Evolutionary conservation across 1,140 invertebrate species (phyloP), one percentile per base, ranked within the genome.

Genomic region (Sycobia sp.): DNA sequence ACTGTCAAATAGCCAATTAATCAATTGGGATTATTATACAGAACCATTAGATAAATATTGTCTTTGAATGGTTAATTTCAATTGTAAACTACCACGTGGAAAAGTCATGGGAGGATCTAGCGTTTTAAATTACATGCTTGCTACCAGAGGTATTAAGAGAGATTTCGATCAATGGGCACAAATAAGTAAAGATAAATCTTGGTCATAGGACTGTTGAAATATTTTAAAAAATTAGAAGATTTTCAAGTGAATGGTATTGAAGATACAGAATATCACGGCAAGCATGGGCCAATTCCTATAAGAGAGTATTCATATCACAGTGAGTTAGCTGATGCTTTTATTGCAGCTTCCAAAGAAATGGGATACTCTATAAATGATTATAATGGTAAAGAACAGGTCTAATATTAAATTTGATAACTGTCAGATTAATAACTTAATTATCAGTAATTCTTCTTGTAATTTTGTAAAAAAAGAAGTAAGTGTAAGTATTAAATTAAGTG

Each of bases 171-270:
- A 71, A 38, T 89, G 88, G 88, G 84, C 82, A 36, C 76, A 80
- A 54, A 63, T 72, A 76, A 75, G 76, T 2, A 72, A 71, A 49
- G 38, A 67, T 10, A 83, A 84, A 1, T 93, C 93, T 0, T 90
- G 88, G 88, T 81, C 81, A n/a, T 89, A 78, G 60, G 71, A 22
- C 79, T 86, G 0, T 67, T 84, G 13, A 81, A 79, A 2, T 85
- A 86, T 65, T 86, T 86, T 61, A 66, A 78, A 47, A 85, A 84
- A 73, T 77, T 79, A 9, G 84, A 85, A 39, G 55, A 41, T 39
- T 56, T 56, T 13, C 11, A 36, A 10, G 36, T 32, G 1, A 23
- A 20, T 34, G 1, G 22, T 2, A 27, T 44, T 5, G 36, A 56
- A 4, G 68, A 60, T 9, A 13, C 8, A 0, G 43, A 60, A 8